Evolutionary conservation across 2,888 invertebrate species (phyloP).

Genomic region (Fissipunctia ypsillon): DNA sequence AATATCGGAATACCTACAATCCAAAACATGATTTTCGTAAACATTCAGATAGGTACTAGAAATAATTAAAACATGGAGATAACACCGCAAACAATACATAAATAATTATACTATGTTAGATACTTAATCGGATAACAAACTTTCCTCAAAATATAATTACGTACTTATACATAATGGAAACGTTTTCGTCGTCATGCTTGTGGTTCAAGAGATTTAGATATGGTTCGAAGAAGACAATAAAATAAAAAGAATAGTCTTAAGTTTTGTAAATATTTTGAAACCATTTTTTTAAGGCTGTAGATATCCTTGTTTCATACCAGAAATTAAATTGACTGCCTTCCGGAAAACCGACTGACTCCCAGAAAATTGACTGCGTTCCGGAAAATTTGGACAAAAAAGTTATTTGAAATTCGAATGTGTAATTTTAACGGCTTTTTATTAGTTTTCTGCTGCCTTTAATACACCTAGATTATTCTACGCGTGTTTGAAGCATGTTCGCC

Average conservation of each 20-base stretch:
- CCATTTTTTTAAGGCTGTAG: too few relatives aligned
- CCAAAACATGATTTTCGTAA: neutral
- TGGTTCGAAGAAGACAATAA: constrained; percentile 5
- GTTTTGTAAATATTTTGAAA: constrained; percentile 18
- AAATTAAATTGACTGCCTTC: neutral
- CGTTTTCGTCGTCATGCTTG: constrained; percentile 5
- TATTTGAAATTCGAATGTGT: neutral
- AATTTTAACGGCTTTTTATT: neutral
- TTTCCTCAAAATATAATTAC: neutral
- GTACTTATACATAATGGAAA: neutral
- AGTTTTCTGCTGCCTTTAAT: neutral
- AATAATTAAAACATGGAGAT: constrained; percentile 10
- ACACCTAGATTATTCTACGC: neutral
- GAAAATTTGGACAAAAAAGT: neutral
- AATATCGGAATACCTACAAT: neutral
- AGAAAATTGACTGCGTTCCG: neutral
- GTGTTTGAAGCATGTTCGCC: constrained; percentile 7
- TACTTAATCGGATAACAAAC: neutral
- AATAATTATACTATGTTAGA: neutral
- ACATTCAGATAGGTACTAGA: neutral
- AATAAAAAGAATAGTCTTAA: neutral
- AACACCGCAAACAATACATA: constrained; percentile 6
- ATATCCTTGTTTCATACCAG: neutral
- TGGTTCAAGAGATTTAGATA: constrained; percentile 24
- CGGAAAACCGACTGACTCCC: neutral